A percentile compares a stretch with the other conserved stretches of the same genome.
These are phyloP conservation scores for human DNA, from an alignment of 2,113 vertebrate genomes.

Conservation along the genomic window DNA sequence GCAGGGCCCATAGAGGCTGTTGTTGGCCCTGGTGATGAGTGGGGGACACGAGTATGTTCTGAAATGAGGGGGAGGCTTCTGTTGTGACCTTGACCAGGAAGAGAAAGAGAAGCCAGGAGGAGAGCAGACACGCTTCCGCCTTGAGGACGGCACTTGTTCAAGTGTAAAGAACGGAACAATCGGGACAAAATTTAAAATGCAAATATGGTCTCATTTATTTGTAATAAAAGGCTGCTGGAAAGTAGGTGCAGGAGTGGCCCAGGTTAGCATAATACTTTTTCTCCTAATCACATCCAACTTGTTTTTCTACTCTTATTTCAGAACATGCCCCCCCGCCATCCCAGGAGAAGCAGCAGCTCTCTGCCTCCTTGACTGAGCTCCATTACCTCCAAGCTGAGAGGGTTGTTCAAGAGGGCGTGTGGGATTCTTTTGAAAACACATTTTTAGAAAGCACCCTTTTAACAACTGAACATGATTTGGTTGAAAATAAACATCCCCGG, in stretches of 20 bases:
- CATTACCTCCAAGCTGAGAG: background rate
- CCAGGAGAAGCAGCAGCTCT: fast-evolving
- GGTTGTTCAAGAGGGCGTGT: fast-evolving
- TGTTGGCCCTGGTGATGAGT: background rate
- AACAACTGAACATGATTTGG: background rate
- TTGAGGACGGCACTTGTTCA: background rate
- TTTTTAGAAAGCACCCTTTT: background rate
- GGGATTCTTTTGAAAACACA: background rate
- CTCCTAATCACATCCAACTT: background rate
- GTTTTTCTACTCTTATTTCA: background rate
- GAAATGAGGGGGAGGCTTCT: background rate
- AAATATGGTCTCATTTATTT: background rate
- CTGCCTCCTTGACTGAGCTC: background rate
- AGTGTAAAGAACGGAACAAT: background rate
- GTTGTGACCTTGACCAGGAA: background rate
- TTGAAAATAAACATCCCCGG: background rate
- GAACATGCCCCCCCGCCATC: background rate
- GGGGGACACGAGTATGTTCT: background rate
- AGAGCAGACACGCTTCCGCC: background rate
- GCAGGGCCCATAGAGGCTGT: background rate
- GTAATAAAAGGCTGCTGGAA: background rate
- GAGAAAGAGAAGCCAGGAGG: background rate
- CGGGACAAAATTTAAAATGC: background rate
- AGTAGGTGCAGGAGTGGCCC: no score
- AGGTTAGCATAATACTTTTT: background rate